Base-by-base conservation (phyloP, 2,113 vertebrate species). In the Scatophagus argus region DNA sequence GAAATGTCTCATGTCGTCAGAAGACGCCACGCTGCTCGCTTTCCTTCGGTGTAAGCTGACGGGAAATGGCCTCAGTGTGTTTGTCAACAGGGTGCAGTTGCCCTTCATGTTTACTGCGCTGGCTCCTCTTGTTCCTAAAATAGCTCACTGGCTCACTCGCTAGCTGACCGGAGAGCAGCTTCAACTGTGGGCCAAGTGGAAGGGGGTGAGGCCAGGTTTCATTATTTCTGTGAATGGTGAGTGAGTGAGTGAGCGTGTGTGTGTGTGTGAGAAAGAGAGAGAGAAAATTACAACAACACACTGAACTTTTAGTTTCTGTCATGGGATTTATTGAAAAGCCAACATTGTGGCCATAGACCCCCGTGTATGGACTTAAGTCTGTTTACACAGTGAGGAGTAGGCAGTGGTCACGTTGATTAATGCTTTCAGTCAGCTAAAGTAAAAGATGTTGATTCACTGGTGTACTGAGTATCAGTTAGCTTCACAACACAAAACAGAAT, bases 21-120 rank as follows among this genome's bases (percentile, higher is more conserved):
- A 21, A 21, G 27, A 27, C 41, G 32, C 13, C 0, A 3, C 13
- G 27, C 16, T 4, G 31, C 3, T 1, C 0, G 17, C 4, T 14
- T 3, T 27, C n/a, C 19, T 16, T 12, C 12, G 0, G 13, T 41
- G 56, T 64, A n/a, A 66, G 52, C 8, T n/a, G n/a, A n/a, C n/a
- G n/a, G n/a, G n/a, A n/a, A n/a, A n/a, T n/a, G 52, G 56, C 32
- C 52, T 44, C 60, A 9, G 60, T 54, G 60, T 90, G 89, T 91
- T 92, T 89, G 90, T 91, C 92, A 93, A 92, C 87, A 90, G 2
- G 36, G 43, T 27, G 43, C 76, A 74, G 79, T 87, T 88, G 89
- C 32, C 66, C 47, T 69, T 67, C 77, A 58, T 85, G 73, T 89
- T 87, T 62, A 86, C 86, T 87, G 74, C 73, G 64, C 65, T 25